Evolutionary conservation across 2,888 invertebrate species (phyloP).

Genomic region (Isoperla grammatica): DNA sequence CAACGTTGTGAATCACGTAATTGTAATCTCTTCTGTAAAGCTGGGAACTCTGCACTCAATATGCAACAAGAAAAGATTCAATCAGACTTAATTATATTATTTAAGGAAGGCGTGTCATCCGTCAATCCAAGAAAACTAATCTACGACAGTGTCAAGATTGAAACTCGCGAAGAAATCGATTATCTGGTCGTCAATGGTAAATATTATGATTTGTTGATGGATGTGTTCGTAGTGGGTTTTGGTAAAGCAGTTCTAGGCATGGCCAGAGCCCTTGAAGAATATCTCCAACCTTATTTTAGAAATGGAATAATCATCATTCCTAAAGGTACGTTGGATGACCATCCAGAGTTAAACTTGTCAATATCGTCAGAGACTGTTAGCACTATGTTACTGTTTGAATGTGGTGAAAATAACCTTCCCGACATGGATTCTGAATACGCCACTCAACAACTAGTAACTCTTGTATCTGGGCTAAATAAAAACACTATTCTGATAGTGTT

Average conservation of each 20-base stretch:
- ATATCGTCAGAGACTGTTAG: slow-evolving; percentile 35
- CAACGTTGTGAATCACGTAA: no score
- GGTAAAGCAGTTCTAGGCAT: slow-evolving; percentile 91
- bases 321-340: slow-evolving; percentile 44
- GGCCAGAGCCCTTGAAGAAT: slow-evolving; percentile 67
- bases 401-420: slow-evolving; percentile 80
- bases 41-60: no score
- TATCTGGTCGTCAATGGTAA: no score
- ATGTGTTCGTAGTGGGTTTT: slow-evolving; percentile 72
- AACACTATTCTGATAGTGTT: slow-evolving; percentile 77
- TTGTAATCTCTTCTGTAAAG: no score
- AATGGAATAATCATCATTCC: slow-evolving; percentile 77
- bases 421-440: slow-evolving; percentile 64
- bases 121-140: no score
- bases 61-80: no score
- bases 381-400: slow-evolving; percentile 65
- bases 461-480: slow-evolving; percentile 54
- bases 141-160: no score
- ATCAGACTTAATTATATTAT: no score
- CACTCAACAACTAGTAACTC: slow-evolving; percentile 61
- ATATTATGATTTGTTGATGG: no score
- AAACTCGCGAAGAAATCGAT: no score
- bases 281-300: slow-evolving; percentile 57
- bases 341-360: no score
- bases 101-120: no score